Conservation (phyloP, 2,113 vertebrate species). For the Taxidea taxus region DNA sequence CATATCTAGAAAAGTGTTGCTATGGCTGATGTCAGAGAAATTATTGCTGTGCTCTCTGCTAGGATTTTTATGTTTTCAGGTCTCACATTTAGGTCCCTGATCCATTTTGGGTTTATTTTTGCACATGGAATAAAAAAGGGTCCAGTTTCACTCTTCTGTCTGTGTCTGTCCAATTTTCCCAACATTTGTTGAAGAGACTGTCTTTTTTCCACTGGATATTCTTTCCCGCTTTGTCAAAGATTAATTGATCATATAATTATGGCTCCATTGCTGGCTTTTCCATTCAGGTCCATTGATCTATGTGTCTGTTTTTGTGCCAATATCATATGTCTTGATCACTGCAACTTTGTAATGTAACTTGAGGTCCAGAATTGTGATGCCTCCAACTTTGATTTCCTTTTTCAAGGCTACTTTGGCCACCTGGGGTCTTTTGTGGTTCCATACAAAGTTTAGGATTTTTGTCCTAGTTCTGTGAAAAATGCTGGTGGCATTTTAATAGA, state of each 20-base stretch:
- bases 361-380: background rate
- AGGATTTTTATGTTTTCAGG: background rate
- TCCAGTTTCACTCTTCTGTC: background rate
- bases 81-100: background rate
- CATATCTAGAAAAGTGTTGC: background rate
- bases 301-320: background rate
- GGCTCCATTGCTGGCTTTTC: background rate
- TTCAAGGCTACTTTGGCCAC: background rate
- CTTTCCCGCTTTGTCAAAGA: background rate
- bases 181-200: background rate
- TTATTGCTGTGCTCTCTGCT: background rate
- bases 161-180: background rate
- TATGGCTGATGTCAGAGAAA: background rate
- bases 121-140: background rate
- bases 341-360: background rate
- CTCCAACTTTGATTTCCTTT: background rate
- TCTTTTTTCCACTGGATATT: background rate
- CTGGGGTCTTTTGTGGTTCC: background rate
- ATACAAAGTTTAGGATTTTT: background rate
- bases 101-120: background rate
- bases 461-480: background rate
- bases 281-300: background rate
- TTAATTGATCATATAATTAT: background rate
- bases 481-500: background rate
- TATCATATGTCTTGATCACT: background rate